Percentiles rank a stretch among this genome's conserved stretches.
Evolutionary conservation across 37 sponge, comb jelly and placozoan genomes (phyloP).

Genomic region (Tethya wilhelma): DNA sequence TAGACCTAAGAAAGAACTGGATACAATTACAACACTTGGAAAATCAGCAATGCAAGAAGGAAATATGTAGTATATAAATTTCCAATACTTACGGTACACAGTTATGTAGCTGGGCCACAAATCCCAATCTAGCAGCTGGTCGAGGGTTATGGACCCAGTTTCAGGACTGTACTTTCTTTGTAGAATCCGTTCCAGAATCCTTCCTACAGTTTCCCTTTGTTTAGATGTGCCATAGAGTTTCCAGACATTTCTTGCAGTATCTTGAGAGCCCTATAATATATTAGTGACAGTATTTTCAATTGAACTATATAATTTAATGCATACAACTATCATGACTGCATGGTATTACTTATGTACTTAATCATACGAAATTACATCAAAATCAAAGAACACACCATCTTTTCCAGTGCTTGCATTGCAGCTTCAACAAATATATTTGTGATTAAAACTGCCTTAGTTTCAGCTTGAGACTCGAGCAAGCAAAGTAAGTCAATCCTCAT

Average conservation of each 20-base stretch:
- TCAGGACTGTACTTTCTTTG: constrained; percentile 33
- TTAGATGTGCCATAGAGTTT: not conserved
- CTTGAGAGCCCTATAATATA: not conserved
- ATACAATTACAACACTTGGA: too few species aligned
- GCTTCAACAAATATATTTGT: constrained; percentile 10
- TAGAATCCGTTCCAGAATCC: constrained; percentile 9
- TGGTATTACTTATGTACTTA: too few species aligned
- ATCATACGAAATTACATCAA: too few species aligned
- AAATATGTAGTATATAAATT: too few species aligned
- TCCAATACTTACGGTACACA: constrained; percentile 49
- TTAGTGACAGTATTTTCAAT: not conserved
- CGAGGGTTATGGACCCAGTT: constrained; percentile 12
- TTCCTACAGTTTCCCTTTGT: constrained; percentile 7
- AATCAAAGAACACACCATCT: not conserved
- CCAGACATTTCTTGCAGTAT: not conserved
- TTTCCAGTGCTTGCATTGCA: constrained; percentile 10
- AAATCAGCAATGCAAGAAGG: too few species aligned
- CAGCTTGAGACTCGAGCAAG: not conserved
- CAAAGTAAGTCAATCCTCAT: not conserved
- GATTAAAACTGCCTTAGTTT: not conserved
- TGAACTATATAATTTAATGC: not conserved
- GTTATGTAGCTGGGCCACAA: constrained; percentile 49
- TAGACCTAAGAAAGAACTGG: too few species aligned
- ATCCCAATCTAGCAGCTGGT: constrained; percentile 51
- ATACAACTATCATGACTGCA: too few species aligned